Evolutionary conservation across 2,888 invertebrate genomes (phyloP).

Genomic region (Dasypogon diadema): DNA sequence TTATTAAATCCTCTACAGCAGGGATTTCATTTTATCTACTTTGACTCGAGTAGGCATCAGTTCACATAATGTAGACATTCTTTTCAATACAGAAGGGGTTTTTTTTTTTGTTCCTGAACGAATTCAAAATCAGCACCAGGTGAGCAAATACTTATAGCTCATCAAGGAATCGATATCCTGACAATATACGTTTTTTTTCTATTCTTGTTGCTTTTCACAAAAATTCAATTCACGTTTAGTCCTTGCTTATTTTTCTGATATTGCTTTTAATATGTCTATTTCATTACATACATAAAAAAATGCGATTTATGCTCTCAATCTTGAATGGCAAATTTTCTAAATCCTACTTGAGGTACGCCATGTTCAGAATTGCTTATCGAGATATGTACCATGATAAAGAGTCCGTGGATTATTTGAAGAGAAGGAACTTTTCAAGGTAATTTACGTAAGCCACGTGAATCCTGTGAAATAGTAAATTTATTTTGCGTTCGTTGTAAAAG

Average conservation of each 20-base stretch:
- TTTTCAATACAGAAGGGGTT: neutral
- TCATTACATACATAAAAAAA: neutral
- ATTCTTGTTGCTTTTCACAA: neutral
- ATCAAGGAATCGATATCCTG: neutral
- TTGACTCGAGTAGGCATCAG: neutral
- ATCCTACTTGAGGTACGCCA: neutral
- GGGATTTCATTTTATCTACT: slow-evolving; percentile 1
- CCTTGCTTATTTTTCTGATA: neutral
- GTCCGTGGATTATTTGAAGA: neutral
- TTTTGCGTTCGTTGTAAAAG: neutral
- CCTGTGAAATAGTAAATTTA: neutral
- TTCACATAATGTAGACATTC: neutral
- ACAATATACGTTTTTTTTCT: neutral
- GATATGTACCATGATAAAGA: neutral
- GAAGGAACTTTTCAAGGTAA: neutral
- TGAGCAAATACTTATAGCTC: slow-evolving; percentile 7
- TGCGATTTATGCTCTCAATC: neutral
- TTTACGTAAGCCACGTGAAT: neutral
- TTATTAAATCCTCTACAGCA: neutral
- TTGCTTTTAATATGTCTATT: neutral
- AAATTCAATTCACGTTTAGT: neutral
- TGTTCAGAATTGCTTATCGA: slow-evolving; percentile 3
- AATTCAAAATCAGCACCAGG: neutral
- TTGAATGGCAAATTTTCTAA: neutral
- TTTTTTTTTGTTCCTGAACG: slow-evolving; percentile 3